A percentile compares a stretch with the other conserved stretches of the same genome.
Evolutionary conservation across 2,888 invertebrate genomes (phyloP).

Genomic region (Taphrorychus bicolor): DNA sequence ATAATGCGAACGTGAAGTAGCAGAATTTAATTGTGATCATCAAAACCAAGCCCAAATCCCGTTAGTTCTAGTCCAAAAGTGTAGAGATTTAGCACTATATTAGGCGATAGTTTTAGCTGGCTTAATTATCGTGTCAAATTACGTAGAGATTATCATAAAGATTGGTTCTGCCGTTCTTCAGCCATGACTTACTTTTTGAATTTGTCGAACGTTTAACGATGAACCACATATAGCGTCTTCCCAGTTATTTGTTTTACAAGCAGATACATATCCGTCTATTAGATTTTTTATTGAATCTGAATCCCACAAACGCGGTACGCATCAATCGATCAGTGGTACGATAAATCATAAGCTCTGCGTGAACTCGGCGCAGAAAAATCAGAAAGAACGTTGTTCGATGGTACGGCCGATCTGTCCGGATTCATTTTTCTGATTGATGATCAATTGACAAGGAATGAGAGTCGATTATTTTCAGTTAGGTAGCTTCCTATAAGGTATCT

Average conservation of each 20-base stretch:
- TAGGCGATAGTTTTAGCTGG: not conserved
- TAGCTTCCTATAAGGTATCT: constrained; percentile 42
- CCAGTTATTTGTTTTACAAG: constrained; percentile 1
- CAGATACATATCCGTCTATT: constrained; percentile 13
- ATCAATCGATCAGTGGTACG: constrained; percentile 45
- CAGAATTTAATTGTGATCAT: too few relatives aligned
- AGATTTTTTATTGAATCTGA: constrained; percentile 36
- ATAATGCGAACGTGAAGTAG: not conserved
- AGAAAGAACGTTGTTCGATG: constrained; percentile 45
- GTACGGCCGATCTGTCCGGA: constrained; percentile 49
- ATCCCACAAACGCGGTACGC: constrained; percentile 39
- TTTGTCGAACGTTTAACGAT: not conserved
- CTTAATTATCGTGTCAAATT: constrained; percentile 10
- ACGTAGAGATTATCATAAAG: constrained; percentile 14
- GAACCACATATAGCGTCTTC: too few relatives aligned
- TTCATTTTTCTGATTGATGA: constrained; percentile 54
- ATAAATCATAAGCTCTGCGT: constrained; percentile 46
- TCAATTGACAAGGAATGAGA: constrained; percentile 50
- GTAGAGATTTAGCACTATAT: not conserved
- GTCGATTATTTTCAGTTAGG: constrained; percentile 48
- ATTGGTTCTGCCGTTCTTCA: constrained; percentile 10
- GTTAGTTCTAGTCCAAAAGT: not conserved
- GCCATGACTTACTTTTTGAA: constrained; percentile 12
- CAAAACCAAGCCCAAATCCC: not conserved
- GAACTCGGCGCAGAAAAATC: constrained; percentile 41